These are phyloP conservation scores for Acyrthosiphon pisum DNA, from an alignment of 1,140 invertebrate species.

Conservation along the genomic window DNA sequence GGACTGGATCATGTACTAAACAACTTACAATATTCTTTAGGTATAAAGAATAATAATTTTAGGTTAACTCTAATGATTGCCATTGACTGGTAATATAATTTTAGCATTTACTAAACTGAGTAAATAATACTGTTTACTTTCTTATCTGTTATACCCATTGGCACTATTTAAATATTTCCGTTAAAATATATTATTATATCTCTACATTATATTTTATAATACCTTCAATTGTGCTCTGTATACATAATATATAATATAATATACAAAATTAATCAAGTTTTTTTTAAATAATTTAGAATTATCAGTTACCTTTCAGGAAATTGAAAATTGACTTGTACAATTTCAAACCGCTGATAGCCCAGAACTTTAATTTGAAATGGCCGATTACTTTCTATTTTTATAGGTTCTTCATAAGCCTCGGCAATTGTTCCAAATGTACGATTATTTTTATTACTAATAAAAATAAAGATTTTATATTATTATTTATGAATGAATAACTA, in stretches of 20 bases:
- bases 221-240: neutral
- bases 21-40: too few relatives aligned
- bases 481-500: neutral
- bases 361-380: slow-evolving; percentile 29
- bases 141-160: neutral
- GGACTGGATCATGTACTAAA: too few relatives aligned
- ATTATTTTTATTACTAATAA: slow-evolving; percentile 19
- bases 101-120: neutral
- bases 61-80: neutral
- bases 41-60: too few relatives aligned
- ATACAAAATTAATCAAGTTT: neutral
- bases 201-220: neutral
- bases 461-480: neutral
- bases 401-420: slow-evolving; percentile 37
- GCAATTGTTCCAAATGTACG: slow-evolving; percentile 42
- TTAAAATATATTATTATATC: neutral
- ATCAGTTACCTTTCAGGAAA: slow-evolving; percentile 25
- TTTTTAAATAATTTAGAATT: neutral
- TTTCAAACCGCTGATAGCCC: slow-evolving; percentile 46
- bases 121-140: neutral
- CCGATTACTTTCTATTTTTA: neutral
- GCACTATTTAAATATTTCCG: too few relatives aligned
- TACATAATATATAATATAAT: neutral
- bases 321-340: neutral
- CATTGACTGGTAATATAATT: neutral